These are phyloP conservation scores for Drosophila meridionalis DNA, from an alignment of 2,888 invertebrate genomes.

Conservation along the genomic window DNA sequence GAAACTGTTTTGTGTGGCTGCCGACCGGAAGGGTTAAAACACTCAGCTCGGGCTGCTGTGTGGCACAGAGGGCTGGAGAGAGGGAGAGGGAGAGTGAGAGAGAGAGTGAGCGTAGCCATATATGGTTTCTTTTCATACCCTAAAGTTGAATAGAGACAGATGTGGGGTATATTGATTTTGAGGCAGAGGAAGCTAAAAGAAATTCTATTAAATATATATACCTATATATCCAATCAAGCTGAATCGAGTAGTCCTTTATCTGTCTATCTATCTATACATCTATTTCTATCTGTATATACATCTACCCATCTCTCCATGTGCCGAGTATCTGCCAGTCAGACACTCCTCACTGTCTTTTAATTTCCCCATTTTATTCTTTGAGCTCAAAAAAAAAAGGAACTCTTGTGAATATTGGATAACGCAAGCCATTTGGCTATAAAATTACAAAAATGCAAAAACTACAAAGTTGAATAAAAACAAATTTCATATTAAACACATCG, in stretches of 20 bases:
- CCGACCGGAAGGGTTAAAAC: slow-evolving; percentile 19
- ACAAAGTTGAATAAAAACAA: slow-evolving; percentile 1
- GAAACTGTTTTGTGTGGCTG: slow-evolving; percentile 26
- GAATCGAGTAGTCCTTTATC: not conserved
- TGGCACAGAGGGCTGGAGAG: not conserved
- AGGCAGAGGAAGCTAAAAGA: not conserved
- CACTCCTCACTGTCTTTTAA: not conserved
- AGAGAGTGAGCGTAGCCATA: not conserved
- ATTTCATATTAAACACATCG: not conserved
- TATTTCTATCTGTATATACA: not conserved
- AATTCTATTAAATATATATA: not conserved
- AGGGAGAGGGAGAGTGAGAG: too few relatives aligned
- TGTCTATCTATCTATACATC: not conserved
- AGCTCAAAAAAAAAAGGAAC: not conserved
- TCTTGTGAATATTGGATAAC: not conserved
- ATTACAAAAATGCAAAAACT: not conserved
- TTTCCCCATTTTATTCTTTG: not conserved
- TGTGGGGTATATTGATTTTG: too few relatives aligned
- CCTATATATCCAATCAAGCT: not conserved
- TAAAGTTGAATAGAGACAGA: not conserved
- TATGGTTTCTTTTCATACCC: not conserved
- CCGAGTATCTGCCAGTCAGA: not conserved
- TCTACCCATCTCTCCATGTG: not conserved
- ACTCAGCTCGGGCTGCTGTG: not conserved
- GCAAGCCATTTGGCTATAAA: not conserved